phyloP scores from a whole-genome alignment of 2,888 invertebrate species.

The Sphinx pinastri region DNA sequence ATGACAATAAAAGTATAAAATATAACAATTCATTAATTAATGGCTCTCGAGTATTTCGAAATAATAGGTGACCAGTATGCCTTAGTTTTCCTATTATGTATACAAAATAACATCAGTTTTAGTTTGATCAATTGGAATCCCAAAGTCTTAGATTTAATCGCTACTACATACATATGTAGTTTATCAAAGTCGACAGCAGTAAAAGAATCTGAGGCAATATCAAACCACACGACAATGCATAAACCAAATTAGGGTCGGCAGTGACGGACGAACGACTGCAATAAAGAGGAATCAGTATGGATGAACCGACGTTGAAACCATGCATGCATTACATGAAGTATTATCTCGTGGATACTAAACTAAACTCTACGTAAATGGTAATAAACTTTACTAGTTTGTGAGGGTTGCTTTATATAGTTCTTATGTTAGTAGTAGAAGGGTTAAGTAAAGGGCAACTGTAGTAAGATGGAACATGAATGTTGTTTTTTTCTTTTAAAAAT shows the following conservation, averaged over 20 bases:
- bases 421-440: neutral
- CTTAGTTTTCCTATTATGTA: neutral
- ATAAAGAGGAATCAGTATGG: conserved; percentile 23
- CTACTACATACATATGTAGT: neutral
- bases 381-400: neutral
- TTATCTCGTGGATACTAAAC: neutral
- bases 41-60: too few species aligned
- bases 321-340: neutral
- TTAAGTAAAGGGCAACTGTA: neutral
- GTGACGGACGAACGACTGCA: conserved; percentile 22
- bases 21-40: too few species aligned
- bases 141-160: conserved; percentile 1
- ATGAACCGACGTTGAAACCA: conserved; percentile 9
- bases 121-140: neutral
- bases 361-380: conserved; percentile 1
- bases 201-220: conserved; percentile 24
- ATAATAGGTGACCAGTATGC: too few species aligned
- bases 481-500: too few species aligned
- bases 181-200: conserved; percentile 11
- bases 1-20: too few species aligned
- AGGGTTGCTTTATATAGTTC: neutral
- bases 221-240: conserved; percentile 17
- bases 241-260: conserved; percentile 20
- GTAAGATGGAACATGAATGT: too few species aligned
- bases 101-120: neutral